Evolutionary conservation across 2,888 invertebrate species (phyloP), one percentile per base, ranked within the genome.

Genomic region (Sepiola atlantica): DNA sequence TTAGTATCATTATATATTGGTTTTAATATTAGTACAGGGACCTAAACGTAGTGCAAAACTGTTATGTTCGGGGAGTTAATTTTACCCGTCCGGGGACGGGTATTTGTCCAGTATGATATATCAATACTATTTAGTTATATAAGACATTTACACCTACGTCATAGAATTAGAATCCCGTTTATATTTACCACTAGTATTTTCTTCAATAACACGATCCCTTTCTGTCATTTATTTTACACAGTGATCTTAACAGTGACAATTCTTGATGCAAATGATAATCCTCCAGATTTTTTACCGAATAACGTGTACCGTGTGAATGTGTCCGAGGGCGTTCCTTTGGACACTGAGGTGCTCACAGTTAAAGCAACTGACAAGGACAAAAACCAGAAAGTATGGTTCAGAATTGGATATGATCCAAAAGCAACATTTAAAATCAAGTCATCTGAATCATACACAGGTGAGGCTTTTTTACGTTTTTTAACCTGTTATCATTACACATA

Each of bases 251-350:
- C 95, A 28, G 94, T 97, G 8, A 96, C 95, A 6, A 94, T 97
- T 21, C 28, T 94, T 32, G 97, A 97, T 94, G 95, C 95, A 95
- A 97, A 97, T 95, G 97, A 97, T 95, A 96, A 97, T 94, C 92
- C 95, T n/a, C 97, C 97, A 10, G 94, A 94, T 32, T 97, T 97
- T 94, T n/a, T 95, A 4, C 96, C 96, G 8, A 95, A 95, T 28
- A 91, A 95, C 21, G 93, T 94, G 14, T 97, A 96, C 95, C 95
- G 90, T 54, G 95, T 96, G 32, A 95, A 95, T 93, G 95, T 96
- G 45, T 96, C 96, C 0, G 97, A 97, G 94, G 96, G 96, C 0
- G 95, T 96, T 35, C 95, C 95, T 32, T 57, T 95, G 28, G 94
- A 95, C 61, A 95, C 96, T 6, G 96, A 96, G 61, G 96, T 96